Base-by-base conservation (phyloP, 2,797 vertebrate genomes). In the Cheirogaleus major region DNA sequence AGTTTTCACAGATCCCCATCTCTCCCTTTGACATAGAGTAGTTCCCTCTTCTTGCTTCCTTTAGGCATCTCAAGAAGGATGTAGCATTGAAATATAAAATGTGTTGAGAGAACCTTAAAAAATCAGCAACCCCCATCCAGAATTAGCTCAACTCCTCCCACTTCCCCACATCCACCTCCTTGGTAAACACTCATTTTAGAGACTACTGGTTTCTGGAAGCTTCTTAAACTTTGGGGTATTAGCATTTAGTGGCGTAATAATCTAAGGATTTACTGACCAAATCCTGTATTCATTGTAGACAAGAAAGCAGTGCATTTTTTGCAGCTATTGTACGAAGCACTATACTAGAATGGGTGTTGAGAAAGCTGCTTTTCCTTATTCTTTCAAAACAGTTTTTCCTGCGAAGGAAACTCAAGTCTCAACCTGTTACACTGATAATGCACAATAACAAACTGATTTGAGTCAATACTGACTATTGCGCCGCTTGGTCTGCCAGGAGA, bases 341-440 rank as follows among this genome's bases (percentile, higher is more conserved):
- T 76, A 0, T 27, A 55, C 38, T 79, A 13, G 90, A 84, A 86
- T 83, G 48, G 57, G 63, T 89, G 48, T 94, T 95, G 59, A 82
- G 96, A 95, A 95, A 17, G 12, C 86, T 95, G 38, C 38, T 97
- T 93, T 65, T 79, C 41, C 80, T 23, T 90, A 23, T 92, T 81
- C 86, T 87, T 97, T 97, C 90, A 90, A 96, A 96, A 76, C 69
- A 96, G 72, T 95, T 97, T 97, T 97, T 95, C 75, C 81, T 87
- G 32, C 23, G 69, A 82, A n/a, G 65, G 89, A 83, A 98, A 93
- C 30, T 69, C 80, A 87, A 59, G 4, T 89, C 8, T 95, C 78
- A 75, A 76, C 83, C 81, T 95, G 93, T 95, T 96, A 61, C 70
- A 93, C 67, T 97, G 94, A 93, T 96, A 88, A 87, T 87, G 35